Percentiles rank a stretch among this genome's conserved stretches.
Evolutionary conservation across 2,113 vertebrate genomes (phyloP).

Genomic region (Notothenia rossii): DNA sequence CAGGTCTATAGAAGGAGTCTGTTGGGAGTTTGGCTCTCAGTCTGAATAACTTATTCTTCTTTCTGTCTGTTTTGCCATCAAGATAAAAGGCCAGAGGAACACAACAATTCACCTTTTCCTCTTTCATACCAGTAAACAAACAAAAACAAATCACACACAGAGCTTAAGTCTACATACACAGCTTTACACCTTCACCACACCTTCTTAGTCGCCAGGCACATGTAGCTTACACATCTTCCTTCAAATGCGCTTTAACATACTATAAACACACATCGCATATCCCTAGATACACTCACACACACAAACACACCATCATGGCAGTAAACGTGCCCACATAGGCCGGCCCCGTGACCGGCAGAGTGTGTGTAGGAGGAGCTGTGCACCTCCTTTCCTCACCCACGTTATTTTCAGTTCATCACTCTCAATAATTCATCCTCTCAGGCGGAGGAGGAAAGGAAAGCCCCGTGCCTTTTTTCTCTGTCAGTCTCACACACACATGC

Average conservation of each 20-base stretch:
- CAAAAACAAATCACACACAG: background rate
- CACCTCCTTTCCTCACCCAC: conserved; percentile 55
- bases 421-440: conserved; percentile 81
- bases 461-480: conserved; percentile 46
- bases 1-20: conserved; percentile 64
- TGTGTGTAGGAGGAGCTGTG: conserved; percentile 51
- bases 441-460: conserved; percentile 60
- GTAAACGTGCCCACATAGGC: conserved; percentile 54
- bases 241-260: conserved; percentile 28
- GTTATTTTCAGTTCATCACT: conserved; percentile 83
- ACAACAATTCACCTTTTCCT: conserved; percentile 26
- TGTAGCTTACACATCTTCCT: conserved; percentile 20
- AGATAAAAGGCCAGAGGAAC: conserved; percentile 48
- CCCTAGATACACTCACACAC: conserved; percentile 7
- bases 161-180: background rate
- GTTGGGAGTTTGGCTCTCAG: conserved; percentile 61
- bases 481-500: conserved; percentile 16
- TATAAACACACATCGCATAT: conserved; percentile 13
- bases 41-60: conserved; percentile 71
- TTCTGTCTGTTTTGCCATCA: conserved; percentile 51
- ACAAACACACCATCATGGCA: conserved; percentile 14
- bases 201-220: conserved; percentile 1
- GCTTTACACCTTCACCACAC: conserved; percentile 14
- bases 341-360: conserved; percentile 56
- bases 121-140: background rate